Base-by-base conservation (phyloP, 1,140 invertebrate genomes). In the Zaprionus tsacasi region DNA sequence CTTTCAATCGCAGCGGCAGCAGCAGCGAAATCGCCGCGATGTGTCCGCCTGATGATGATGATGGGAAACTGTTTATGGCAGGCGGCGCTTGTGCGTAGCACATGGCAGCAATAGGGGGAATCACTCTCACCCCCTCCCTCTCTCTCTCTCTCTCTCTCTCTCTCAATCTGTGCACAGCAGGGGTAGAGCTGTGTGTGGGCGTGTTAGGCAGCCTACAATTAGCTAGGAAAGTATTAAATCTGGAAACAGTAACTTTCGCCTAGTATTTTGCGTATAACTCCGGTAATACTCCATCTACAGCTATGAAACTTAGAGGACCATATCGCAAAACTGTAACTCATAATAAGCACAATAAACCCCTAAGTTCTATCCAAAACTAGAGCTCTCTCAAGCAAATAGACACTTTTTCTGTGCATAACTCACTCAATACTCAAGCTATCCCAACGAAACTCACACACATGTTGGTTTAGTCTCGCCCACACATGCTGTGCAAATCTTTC, bases 21-120 rank as follows among this genome's bases (percentile, higher is more conserved):
- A 30, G 27, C 27, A 30, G 55, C 12, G 56, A 60, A 68, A 73
- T 68, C 33, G 33, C 54, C 52, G 17, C 54, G 58, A 27, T 55
- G 59, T 40, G 36, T 71, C 27, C 27, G 27, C 27, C 21, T 21
- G 21, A 21, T 21, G 21, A 30, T 57, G 52, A 64, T 61, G 35
- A 43, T 50, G 48, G 43, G 50, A 48, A 64, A 64, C 27, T 38
- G 30, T 48, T 40, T 33, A 55, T 43, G 57, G 38, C 35, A 61
- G 48, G 45, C 43, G 48, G 45, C 43, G 58, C 67, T 64, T 50
- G 17, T 25, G 45, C 45, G 17, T 25, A 50, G 45, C 45, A 50
- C 10, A 50, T 50, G 45, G 45, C 6, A 50, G 2, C n/a, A 13
- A 13, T 7, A 30, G 38, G 17, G 45, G 17, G 45, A 50, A 50